Evolutionary conservation across 2,113 vertebrate species (phyloP).

Genomic region (Antechinus stuartii): DNA sequence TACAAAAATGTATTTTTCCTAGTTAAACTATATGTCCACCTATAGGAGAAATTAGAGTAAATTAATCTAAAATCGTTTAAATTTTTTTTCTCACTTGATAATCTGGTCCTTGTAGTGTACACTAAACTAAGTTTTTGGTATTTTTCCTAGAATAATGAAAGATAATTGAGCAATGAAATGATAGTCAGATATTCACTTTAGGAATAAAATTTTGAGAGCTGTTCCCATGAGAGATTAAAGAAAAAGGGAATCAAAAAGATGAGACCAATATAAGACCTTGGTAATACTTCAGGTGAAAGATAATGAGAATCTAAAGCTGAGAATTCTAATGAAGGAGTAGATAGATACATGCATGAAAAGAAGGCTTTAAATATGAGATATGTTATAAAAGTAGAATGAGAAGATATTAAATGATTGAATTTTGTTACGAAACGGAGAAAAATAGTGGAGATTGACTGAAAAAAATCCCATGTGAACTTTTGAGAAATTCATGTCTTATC

Average conservation of each 20-base stretch:
- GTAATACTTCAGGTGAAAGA: too few relatives aligned
- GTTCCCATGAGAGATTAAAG: background rate
- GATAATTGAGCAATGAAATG: background rate
- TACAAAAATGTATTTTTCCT: background rate
- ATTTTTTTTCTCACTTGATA: background rate
- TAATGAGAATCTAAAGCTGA: too few relatives aligned
- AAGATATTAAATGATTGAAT: background rate
- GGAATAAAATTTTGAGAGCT: background rate
- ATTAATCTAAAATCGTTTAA: too few relatives aligned
- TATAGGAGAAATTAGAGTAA: background rate
- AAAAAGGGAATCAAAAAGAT: background rate
- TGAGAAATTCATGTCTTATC: background rate
- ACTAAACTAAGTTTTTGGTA: too few relatives aligned
- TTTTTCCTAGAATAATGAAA: background rate
- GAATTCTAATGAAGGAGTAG: background rate
- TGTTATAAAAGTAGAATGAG: background rate
- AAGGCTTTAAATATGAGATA: background rate
- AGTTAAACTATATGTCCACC: background rate
- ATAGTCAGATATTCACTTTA: background rate
- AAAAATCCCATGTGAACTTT: background rate
- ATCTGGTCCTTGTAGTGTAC: too few relatives aligned
- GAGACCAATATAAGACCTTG: background rate
- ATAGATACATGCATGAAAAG: background rate
- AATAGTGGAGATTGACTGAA: background rate
- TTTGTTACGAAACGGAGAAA: background rate